Evolutionary conservation across 2,888 invertebrate species (phyloP).

Genomic region (Argynnis bischoffii): DNA sequence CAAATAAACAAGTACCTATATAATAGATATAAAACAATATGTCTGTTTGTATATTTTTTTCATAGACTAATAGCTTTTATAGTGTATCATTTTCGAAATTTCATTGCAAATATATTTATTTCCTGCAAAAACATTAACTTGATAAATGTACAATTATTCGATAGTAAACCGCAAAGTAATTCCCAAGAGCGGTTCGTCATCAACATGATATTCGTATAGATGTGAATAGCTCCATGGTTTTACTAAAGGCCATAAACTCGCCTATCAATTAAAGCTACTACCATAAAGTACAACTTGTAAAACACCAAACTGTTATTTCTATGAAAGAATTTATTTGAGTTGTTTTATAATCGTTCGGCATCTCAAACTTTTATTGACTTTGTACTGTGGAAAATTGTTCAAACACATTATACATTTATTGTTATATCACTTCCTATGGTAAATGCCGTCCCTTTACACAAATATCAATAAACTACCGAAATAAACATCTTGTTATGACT

Average conservation of each 20-base stretch:
- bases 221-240: conserved; percentile 8
- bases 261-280: conserved; percentile 10
- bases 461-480: too few species aligned
- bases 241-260: conserved; percentile 7
- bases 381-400: not conserved
- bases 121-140: too few species aligned
- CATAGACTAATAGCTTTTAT: too few species aligned
- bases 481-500: too few species aligned
- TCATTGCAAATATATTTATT: too few species aligned
- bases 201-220: not conserved
- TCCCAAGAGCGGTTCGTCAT: not conserved
- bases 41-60: too few species aligned
- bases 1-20: too few species aligned
- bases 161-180: not conserved
- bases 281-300: conserved; percentile 11
- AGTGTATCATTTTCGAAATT: too few species aligned
- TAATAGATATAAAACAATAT: too few species aligned
- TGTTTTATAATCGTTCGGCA: not conserved
- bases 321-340: conserved; percentile 2
- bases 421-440: too few species aligned
- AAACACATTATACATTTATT: too few species aligned
- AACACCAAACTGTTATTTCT: conserved; percentile 12
- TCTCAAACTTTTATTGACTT: not conserved
- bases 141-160: not conserved
- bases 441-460: too few species aligned